phyloP scores from a whole-genome alignment of 2,113 vertebrate genomes.

The Holacanthus passer region DNA sequence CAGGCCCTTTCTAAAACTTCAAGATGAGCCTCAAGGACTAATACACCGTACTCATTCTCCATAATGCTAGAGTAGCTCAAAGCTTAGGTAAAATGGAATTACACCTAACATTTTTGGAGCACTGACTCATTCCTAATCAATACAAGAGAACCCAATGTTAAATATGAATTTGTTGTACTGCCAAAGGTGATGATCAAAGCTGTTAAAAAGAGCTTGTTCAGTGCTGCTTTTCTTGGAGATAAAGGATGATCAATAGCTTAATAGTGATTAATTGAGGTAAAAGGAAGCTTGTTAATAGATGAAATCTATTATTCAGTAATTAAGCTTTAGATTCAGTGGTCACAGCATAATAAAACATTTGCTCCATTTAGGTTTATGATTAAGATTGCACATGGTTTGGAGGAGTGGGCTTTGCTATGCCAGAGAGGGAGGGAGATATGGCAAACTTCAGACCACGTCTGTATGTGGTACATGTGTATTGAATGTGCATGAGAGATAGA shows the following conservation, averaged over 20 bases:
- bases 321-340: background rate
- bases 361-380: background rate
- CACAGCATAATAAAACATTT: slow-evolving; percentile 19
- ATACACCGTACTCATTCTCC: slow-evolving; percentile 8
- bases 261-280: slow-evolving; percentile 13
- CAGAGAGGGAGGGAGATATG: background rate
- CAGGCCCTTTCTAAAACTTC: slow-evolving; percentile 30
- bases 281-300: background rate
- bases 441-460: background rate
- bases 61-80: slow-evolving; percentile 33
- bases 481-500: background rate
- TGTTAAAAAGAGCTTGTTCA: slow-evolving; percentile 16
- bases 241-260: slow-evolving; percentile 11
- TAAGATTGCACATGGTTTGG: background rate
- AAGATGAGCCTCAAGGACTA: slow-evolving; percentile 35
- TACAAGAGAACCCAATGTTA: slow-evolving; percentile 6
- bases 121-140: slow-evolving; percentile 40
- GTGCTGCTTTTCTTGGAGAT: slow-evolving; percentile 15
- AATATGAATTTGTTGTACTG: slow-evolving; percentile 23
- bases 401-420: background rate
- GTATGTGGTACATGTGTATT: background rate
- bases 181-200: slow-evolving; percentile 19
- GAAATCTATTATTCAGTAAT: background rate
- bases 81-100: slow-evolving; percentile 40
- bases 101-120: slow-evolving; percentile 9